These are phyloP conservation scores for Epicampocera succincta DNA, from an alignment of 2,888 invertebrate genomes.

Conservation along the genomic window DNA sequence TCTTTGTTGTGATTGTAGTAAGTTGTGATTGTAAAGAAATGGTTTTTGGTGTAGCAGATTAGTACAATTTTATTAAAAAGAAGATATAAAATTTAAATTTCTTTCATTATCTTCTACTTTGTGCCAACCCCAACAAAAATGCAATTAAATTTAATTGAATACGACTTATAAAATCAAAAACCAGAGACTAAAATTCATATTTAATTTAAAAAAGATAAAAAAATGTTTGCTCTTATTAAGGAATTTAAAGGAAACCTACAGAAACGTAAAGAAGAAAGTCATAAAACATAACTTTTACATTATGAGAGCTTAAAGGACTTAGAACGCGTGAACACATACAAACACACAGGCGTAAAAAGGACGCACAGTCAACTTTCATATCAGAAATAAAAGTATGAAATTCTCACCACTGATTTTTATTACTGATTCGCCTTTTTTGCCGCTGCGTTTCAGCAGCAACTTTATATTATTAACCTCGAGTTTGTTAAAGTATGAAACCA, in stretches of 20 bases:
- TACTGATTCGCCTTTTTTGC: constrained; percentile 11
- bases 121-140: constrained; percentile 27
- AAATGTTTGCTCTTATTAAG: constrained; percentile 23
- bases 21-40: no score
- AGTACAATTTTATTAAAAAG: neutral
- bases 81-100: neutral
- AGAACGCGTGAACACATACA: constrained; percentile 11
- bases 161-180: constrained; percentile 47
- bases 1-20: no score
- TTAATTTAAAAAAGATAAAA: constrained; percentile 25
- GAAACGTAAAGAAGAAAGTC: constrained; percentile 52
- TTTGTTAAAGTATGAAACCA: constrained; percentile 57
- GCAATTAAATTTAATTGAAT: constrained; percentile 54
- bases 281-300: constrained; percentile 67
- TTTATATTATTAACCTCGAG: constrained; percentile 67
- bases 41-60: no score
- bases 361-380: neutral
- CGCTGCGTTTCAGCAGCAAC: constrained; percentile 45
- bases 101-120: neutral
- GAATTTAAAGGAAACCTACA: constrained; percentile 38
- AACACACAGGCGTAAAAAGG: constrained; percentile 1
- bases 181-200: constrained; percentile 31
- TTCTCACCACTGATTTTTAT: constrained; percentile 42
- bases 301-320: constrained; percentile 53
- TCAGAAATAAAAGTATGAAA: constrained; percentile 54